Evolutionary conservation across 2,888 invertebrate species (phyloP).

Genomic region (Physocephala rufipes): DNA sequence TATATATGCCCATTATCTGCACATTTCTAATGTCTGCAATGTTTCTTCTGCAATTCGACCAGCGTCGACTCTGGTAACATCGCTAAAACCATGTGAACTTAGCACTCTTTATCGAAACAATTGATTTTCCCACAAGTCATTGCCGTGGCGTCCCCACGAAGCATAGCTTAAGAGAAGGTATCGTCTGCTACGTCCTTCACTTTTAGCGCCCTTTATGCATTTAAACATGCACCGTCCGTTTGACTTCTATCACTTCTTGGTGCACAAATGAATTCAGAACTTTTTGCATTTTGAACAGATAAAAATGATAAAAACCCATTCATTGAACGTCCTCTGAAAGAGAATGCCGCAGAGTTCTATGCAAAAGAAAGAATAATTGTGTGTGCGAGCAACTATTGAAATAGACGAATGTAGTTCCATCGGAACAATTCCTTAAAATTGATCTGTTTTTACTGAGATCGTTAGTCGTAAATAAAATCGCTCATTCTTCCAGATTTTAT

Average conservation of each 20-base stretch:
- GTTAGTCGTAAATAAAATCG: no score
- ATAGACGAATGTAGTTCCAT: background rate
- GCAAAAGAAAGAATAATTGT: conserved; percentile 19
- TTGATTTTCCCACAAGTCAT: conserved; percentile 11
- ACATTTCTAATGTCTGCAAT: background rate
- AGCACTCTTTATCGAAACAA: background rate
- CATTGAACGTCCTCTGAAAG: no score
- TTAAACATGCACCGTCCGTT: conserved; percentile 44
- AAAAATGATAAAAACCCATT: conserved; percentile 25
- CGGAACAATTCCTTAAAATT: background rate
- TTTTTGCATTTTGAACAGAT: conserved; percentile 42
- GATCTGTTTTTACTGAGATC: no score
- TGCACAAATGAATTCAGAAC: conserved; percentile 56
- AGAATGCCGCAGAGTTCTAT: conserved; percentile 22
- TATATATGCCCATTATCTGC: background rate
- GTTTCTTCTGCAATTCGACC: no score
- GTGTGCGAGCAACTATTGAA: conserved; percentile 5
- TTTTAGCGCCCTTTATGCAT: background rate
- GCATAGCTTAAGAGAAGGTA: background rate
- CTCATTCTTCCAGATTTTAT: no score
- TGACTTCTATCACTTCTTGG: conserved; percentile 54
- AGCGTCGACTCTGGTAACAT: no score
- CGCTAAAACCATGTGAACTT: no score
- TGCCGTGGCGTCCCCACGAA: background rate
- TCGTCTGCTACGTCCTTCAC: background rate